Percentiles rank a stretch among this genome's conserved stretches.
Conservation (phyloP, 1,140 invertebrate species). For the Leucophenga varia region DNA sequence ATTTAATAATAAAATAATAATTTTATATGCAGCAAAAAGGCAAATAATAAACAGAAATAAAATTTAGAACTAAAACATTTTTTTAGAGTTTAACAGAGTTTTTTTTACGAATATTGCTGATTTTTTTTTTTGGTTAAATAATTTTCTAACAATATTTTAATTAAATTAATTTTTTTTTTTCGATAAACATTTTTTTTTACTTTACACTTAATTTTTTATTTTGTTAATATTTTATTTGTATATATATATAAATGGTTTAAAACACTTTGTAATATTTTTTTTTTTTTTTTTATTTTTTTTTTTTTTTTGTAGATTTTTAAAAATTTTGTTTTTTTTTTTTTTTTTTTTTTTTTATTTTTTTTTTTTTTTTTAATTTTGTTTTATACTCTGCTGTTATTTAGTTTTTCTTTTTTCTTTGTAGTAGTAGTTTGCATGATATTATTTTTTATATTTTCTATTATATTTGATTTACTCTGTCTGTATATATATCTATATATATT, state of each 20-base stretch:
- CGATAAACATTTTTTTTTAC: constrained; percentile 2
- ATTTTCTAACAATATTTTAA: not conserved
- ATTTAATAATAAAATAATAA: too few relatives aligned
- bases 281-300: not conserved
- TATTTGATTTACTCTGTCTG: too few relatives aligned
- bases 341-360: not conserved
- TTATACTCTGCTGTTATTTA: not conserved
- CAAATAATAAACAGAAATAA: too few relatives aligned
- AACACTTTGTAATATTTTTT: not conserved
- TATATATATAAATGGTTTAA: constrained; percentile 1
- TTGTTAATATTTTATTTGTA: constrained; percentile 13
- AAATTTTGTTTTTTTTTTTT: constrained; percentile 1
- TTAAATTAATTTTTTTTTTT: not conserved
- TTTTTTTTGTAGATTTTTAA: constrained; percentile 1
- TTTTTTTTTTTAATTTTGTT: constrained; percentile 2
- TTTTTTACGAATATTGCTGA: not conserved
- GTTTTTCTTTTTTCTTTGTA: not conserved
- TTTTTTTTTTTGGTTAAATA: not conserved
- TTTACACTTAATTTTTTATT: constrained; percentile 21
- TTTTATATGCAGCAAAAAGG: too few relatives aligned
- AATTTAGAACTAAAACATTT: too few relatives aligned
- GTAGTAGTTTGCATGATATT: not conserved
- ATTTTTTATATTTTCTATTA: too few relatives aligned
- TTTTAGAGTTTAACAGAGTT: not conserved
- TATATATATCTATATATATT: constrained; percentile 43